Evolutionary conservation across 2,113 vertebrate species (phyloP), one percentile per base, ranked within the genome.

Genomic region (Onychostruthus taczanowskii): DNA sequence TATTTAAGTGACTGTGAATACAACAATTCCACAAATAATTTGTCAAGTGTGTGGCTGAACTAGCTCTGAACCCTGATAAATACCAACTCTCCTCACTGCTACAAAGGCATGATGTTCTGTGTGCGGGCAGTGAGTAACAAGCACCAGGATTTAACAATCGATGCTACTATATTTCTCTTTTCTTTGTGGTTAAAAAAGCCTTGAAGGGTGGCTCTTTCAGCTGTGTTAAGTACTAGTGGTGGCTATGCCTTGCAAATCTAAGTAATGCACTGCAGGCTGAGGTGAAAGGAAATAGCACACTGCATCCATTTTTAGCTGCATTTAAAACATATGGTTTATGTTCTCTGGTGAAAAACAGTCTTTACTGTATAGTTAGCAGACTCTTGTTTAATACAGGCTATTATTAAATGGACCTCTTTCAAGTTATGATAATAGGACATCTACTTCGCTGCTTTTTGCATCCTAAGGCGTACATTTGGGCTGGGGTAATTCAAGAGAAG

Each of bases 1-100:
- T 99, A 99, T 99, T 99, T 99, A 99, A 99, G 99, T 99, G 99
- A 99, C 99, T 99, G 98, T 99, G 98, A 99, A 99, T 99, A 98
- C 98, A 99, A 99, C 99, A 99, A 99, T 99, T 99, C 99, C 98
- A 99, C 99, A 99, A 99, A 99, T 99, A 99, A 99, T 99, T 99
- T 99, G 99, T 99, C 99, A 99, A 99, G 98, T 98, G 97, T 98
- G 98, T 98, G 98, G 98, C 98, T 99, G 99, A 99, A 99, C 99
- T 99, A 98, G 98, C 98, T 99, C 98, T 99, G 99, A 99, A 99
- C 99, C 98, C 98, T 97, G 97, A 98, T 98, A 98, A 98, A 98
- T 98, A 98, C 98, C 97, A 97, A 97, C 97, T 98, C 97, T 98
- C 97, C 97, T 97, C 94, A 68, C 95, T 46, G 94, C 96, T 97